These are phyloP conservation scores for Agelas oroides DNA, from an alignment of 37 sponge, comb jelly and placozoan species.

Conservation along the genomic window DNA sequence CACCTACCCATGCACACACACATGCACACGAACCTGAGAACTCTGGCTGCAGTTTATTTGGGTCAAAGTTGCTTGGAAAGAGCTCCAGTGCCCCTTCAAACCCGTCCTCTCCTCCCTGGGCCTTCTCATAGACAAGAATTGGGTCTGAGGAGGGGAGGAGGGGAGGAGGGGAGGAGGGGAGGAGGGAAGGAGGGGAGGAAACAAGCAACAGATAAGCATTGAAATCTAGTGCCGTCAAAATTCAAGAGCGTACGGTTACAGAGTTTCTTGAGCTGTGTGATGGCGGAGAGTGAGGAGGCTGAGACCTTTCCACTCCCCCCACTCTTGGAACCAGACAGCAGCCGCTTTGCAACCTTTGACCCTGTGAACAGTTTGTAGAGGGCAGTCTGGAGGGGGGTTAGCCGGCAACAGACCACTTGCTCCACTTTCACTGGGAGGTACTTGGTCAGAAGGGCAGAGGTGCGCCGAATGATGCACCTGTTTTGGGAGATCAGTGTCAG, in stretches of 20 bases:
- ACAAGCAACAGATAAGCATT: neutral
- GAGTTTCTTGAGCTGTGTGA: conserved; percentile 95
- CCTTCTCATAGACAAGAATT: conserved; percentile 90
- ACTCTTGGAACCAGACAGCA: neutral
- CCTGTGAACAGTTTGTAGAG: conserved; percentile 83
- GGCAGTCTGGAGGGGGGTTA: conserved; percentile 77
- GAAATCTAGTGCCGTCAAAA: too few relatives aligned
- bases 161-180: neutral
- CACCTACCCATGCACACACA: too few relatives aligned
- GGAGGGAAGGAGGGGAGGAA: neutral
- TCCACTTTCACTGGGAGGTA: conserved; percentile 96
- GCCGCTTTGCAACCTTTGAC: conserved; percentile 43
- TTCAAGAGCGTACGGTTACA: conserved; percentile 86
- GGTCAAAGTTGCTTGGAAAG: conserved; percentile 68
- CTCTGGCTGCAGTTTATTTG: conserved; percentile 81
- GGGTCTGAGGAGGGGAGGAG: conserved; percentile 73
- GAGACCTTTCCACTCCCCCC: conserved; percentile 23
- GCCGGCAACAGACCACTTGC: conserved; percentile 91
- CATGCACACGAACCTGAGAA: conserved; percentile 76
- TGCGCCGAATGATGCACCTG: conserved; percentile 95
- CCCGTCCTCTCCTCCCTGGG: conserved; percentile 75
- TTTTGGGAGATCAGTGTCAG: too few relatives aligned
- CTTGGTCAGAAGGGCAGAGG: conserved; percentile 90
- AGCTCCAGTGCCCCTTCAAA: conserved; percentile 87
- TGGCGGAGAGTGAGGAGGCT: conserved; percentile 86